These are phyloP conservation scores for Lophotis ruficrista DNA, from an alignment of 2,113 vertebrate genomes.

Conservation along the genomic window DNA sequence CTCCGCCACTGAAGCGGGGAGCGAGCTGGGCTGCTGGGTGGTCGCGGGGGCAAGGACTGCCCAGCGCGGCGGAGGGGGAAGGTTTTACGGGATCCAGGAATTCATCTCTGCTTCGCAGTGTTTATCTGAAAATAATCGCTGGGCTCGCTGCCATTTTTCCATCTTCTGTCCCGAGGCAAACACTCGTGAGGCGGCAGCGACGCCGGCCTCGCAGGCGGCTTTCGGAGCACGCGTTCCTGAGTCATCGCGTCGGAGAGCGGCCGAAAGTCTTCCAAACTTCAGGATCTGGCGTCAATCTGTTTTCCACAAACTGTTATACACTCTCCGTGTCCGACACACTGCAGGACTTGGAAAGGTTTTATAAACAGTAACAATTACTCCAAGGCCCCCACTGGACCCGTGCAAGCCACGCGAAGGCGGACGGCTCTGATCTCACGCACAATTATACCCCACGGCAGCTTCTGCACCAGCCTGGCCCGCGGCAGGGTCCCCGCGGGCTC, in stretches of 20 bases:
- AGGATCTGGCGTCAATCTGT: not conserved
- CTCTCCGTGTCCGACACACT: not conserved
- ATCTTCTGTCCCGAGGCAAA: not conserved
- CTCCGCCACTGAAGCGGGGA: rapidly evolving
- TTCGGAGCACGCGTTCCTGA: not conserved
- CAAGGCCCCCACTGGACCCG: not conserved
- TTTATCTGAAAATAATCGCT: not conserved
- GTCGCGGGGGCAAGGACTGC: not conserved
- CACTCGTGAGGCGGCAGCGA: rapidly evolving
- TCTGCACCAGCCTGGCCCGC: not conserved
- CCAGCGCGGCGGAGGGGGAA: not conserved
- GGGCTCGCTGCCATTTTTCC: conserved; percentile 11
- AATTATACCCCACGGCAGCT: not conserved
- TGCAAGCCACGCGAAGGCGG: rapidly evolving
- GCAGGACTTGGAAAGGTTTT: not conserved
- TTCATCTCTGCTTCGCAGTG: not conserved
- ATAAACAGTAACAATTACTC: not conserved
- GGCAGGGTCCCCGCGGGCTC: not conserved
- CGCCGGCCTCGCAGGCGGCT: not conserved
- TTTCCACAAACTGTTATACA: not conserved
- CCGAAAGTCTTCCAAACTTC: not conserved
- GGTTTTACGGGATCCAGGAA: not conserved
- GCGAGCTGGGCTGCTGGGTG: not conserved
- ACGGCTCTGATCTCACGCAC: not conserved
- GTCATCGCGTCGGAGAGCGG: not conserved